A percentile compares a stretch with the other conserved stretches of the same genome.
Conservation (phyloP, 2,113 vertebrate species). For the Epinephelus lanceolatus region DNA sequence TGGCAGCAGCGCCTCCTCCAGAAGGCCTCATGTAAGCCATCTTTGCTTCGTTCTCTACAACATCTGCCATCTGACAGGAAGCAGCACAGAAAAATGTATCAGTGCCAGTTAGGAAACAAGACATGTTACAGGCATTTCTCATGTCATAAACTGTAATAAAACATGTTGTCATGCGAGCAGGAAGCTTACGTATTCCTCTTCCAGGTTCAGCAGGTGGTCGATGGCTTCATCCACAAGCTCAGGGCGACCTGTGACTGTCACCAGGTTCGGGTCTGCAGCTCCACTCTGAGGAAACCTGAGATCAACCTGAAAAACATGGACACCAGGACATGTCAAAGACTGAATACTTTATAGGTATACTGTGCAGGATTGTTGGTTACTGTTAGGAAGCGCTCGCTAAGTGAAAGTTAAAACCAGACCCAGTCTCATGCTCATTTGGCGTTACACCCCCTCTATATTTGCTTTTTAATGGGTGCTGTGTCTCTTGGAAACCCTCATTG, state of each 20-base stretch:
- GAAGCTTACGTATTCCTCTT: constrained; percentile 95
- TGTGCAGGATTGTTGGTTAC: too few relatives aligned
- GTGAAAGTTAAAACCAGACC: too few relatives aligned
- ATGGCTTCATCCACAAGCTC: constrained; percentile 98
- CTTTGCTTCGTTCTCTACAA: constrained; percentile 93
- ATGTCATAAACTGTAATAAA: neutral
- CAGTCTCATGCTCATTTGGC: too few relatives aligned
- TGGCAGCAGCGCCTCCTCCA: constrained; percentile 78
- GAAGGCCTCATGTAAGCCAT: constrained; percentile 93
- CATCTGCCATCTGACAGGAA: constrained; percentile 89
- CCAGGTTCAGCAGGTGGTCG: constrained; percentile 96
- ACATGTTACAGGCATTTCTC: neutral
- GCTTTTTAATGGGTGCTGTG: too few relatives aligned
- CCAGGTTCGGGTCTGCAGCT: constrained; percentile 93
- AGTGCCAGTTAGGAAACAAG: neutral
- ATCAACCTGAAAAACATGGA: constrained; percentile 88
- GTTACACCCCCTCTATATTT: too few relatives aligned
- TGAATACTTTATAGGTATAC: neutral
- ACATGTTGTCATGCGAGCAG: accelerated
- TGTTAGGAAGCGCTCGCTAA: too few relatives aligned
- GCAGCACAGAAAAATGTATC: neutral
- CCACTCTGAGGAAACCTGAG: constrained; percentile 97
- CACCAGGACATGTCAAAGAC: neutral
- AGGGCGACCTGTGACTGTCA: constrained; percentile 95
- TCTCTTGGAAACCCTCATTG: too few relatives aligned